Percentiles rank a stretch among this genome's conserved stretches.
phyloP scores from a whole-genome alignment of 1,140 invertebrate species.

The Euura lappo region DNA sequence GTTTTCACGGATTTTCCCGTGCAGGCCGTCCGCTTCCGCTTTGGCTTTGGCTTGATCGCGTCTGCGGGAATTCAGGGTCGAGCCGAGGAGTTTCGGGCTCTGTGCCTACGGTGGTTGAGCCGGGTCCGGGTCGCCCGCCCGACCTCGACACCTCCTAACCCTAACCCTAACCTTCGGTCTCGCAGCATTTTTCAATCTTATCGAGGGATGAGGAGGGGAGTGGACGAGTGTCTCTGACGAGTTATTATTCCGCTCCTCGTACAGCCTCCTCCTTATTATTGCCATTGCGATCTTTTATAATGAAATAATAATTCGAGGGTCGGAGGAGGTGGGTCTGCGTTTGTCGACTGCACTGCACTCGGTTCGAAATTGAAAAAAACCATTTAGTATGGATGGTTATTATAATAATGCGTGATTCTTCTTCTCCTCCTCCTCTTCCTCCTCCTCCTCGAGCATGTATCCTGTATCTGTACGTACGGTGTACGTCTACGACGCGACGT shows the following conservation, averaged over 20 bases:
- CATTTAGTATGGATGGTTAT: too few relatives aligned
- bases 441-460: not conserved
- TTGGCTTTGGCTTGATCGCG: not conserved
- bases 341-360: too few relatives aligned
- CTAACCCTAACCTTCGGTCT: too few relatives aligned
- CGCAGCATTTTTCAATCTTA: too few relatives aligned
- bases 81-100: not conserved
- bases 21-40: constrained; percentile 24
- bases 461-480: not conserved
- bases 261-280: constrained; percentile 60
- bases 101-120: constrained; percentile 23
- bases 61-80: not conserved
- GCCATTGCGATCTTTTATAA: constrained; percentile 56
- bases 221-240: too few relatives aligned
- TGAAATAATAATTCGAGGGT: constrained; percentile 51
- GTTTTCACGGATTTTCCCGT: constrained; percentile 62
- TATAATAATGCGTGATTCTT: too few relatives aligned
- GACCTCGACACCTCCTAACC: too few relatives aligned
- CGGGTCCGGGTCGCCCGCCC: constrained; percentile 38
- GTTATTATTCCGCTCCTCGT: constrained; percentile 26
- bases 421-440: not conserved
- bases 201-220: too few relatives aligned
- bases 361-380: too few relatives aligned
- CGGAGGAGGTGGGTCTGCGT: not conserved
- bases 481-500: too few relatives aligned